A percentile compares a stretch with the other conserved stretches of the same genome.
Evolutionary conservation across 2,888 invertebrate genomes (phyloP).

Genomic region (Empis livida): DNA sequence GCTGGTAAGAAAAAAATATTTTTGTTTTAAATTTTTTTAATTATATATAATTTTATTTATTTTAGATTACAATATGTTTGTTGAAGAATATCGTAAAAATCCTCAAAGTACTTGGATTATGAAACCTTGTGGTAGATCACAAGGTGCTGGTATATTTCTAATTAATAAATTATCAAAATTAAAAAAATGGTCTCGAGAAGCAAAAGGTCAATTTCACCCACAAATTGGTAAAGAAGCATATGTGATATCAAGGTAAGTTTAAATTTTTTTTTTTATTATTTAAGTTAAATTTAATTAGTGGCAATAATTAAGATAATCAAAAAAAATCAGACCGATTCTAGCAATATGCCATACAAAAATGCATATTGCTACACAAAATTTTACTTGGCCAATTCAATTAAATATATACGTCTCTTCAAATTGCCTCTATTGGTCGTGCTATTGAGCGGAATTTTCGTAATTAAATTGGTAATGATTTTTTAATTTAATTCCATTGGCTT

Average conservation of each 20-base stretch:
- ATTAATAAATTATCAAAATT: conserved; percentile 91
- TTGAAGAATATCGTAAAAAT: conserved; percentile 87
- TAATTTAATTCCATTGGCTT: no score
- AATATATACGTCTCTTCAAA: no score
- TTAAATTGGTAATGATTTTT: no score
- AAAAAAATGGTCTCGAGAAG: conserved; percentile 80
- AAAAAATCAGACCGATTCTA: no score
- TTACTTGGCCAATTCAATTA: no score
- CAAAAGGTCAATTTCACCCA: conserved; percentile 72
- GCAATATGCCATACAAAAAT: no score
- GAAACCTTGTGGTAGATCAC: conserved; percentile 93
- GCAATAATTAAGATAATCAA: no score
- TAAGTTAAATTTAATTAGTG: no score
- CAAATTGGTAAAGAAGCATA: conserved; percentile 80
- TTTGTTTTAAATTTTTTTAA: background rate
- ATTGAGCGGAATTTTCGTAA: no score
- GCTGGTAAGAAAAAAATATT: conserved; percentile 40
- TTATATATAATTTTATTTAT: background rate
- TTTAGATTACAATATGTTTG: conserved; percentile 90
- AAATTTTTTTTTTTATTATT: background rate
- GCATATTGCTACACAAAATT: no score
- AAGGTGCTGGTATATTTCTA: conserved; percentile 87
- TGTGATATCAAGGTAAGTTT: conserved; percentile 70
- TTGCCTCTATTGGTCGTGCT: no score
- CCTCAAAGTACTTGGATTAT: conserved; percentile 96